Evolutionary conservation across 2,888 invertebrate species (phyloP), one percentile per base, ranked within the genome.

Genomic region (Holacanthella duospinosa): DNA sequence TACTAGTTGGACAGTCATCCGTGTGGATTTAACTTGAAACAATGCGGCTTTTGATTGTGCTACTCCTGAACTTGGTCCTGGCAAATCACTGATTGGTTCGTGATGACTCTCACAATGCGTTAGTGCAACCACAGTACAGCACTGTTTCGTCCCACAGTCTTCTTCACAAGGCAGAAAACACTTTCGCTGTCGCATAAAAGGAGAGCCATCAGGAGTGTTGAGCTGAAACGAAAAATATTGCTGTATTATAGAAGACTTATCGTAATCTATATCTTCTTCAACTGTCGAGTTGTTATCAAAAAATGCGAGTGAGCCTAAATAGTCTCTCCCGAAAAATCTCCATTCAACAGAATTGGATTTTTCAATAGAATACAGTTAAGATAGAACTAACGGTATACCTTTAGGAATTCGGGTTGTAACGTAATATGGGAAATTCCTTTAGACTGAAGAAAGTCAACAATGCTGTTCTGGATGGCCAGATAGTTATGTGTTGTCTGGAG

Each of bases 341-440:
- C n/a, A n/a, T n/a, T n/a, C n/a, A n/a, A n/a, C n/a, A n/a, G n/a
- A n/a, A n/a, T n/a, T n/a, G n/a, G n/a, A n/a, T n/a, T n/a, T n/a
- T n/a, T 48, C 21, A 9, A 16, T 58, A 53, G 4, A 58, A 58
- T 2, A n/a, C n/a, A n/a, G n/a, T n/a, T n/a, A n/a, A n/a, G n/a
- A n/a, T n/a, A 26, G 29, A 58, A 21, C 29, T 43, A 56, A n/a
- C 2, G 27, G 44, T n/a, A 28, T 36, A 67, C 69, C 29, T 71
- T 65, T 1, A 74, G 71, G 75, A 92, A 93, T 77, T 93, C 93
- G 0, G 93, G 92, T 75, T 93, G 93, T 71, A 93, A 84, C 0
- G 93, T 90, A 12, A 90, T 87, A 67, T 88, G 84, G 2, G 86
- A 84, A 60, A 92, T 89, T 2, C 91, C 91, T 75, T 88, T 86